Evolutionary conservation across 2,888 invertebrate genomes (phyloP).

Genomic region (Drosophila macrothrix): DNA sequence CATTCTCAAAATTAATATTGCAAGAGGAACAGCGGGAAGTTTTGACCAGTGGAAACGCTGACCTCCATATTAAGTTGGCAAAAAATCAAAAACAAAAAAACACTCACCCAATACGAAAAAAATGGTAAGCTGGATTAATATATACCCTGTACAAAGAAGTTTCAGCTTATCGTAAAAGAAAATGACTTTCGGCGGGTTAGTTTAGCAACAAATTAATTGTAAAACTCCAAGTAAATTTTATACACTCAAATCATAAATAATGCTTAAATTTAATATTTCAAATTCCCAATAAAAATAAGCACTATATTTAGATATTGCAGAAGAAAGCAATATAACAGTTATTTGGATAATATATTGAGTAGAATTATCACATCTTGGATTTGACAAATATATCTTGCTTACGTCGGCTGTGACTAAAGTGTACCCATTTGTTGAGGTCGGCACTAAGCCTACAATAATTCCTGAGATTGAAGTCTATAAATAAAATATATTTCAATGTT

Average conservation of each 20-base stretch:
- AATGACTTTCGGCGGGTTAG: neutral
- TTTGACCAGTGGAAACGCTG: slow-evolving; percentile 46
- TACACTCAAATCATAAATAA: neutral
- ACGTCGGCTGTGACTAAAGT: neutral
- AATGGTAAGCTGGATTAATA: neutral
- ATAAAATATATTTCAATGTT: neutral
- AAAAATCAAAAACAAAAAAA: slow-evolving; percentile 10
- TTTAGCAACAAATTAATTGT: neutral
- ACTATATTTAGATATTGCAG: neutral
- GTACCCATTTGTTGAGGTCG: neutral
- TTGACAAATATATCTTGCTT: neutral
- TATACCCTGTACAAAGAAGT: slow-evolving; percentile 28
- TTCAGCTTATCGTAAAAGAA: neutral
- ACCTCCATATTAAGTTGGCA: slow-evolving; percentile 62
- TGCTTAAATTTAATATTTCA: neutral
- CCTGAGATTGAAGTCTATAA: neutral
- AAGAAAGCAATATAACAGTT: neutral
- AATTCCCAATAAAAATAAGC: neutral
- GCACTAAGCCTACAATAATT: neutral
- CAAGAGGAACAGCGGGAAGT: slow-evolving; percentile 44
- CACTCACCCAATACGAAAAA: neutral
- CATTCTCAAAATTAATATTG: slow-evolving; percentile 71
- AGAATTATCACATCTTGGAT: neutral
- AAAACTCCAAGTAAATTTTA: neutral
- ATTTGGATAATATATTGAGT: neutral